Conservation (phyloP, 2,888 invertebrate species). For the Eupithecia centaureata region DNA sequence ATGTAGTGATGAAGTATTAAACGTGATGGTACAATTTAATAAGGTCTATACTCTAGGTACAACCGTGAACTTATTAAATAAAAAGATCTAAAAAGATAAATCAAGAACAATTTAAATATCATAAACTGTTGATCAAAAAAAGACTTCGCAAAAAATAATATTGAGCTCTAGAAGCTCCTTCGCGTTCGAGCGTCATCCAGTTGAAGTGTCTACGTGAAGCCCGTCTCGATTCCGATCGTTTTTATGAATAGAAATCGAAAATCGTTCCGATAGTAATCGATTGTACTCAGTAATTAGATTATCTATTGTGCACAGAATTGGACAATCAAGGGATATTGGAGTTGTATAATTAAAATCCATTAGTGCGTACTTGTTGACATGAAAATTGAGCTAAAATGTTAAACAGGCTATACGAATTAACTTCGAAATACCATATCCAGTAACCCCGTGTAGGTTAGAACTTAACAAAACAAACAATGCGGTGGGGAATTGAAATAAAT, state of each 20-base stretch:
- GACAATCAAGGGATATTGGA: background rate
- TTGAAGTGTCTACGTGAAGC: slow-evolving; percentile 46
- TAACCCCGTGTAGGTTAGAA: background rate
- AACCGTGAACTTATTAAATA: too few relatives aligned
- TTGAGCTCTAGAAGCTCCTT: slow-evolving; percentile 53
- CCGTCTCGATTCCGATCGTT: slow-evolving; percentile 22
- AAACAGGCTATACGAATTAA: background rate
- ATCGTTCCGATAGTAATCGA: background rate
- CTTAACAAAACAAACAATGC: background rate
- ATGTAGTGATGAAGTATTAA: too few relatives aligned
- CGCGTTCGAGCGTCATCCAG: slow-evolving; percentile 52
- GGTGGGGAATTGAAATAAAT: background rate
- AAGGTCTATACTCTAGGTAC: too few relatives aligned
- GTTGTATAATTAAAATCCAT: slow-evolving; percentile 9
- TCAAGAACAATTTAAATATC: background rate
- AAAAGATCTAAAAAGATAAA: background rate
- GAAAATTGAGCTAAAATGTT: background rate
- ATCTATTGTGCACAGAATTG: background rate
- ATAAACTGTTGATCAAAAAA: slow-evolving; percentile 13
- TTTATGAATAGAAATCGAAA: slow-evolving; percentile 17
- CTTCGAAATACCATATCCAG: background rate
- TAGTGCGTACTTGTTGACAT: slow-evolving; percentile 3
- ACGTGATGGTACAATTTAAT: too few relatives aligned
- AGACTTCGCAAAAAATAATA: slow-evolving; percentile 46
- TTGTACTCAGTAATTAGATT: background rate